These are phyloP conservation scores for Sclerurus mexicanus DNA, from an alignment of 2,113 vertebrate species.

Conservation along the genomic window DNA sequence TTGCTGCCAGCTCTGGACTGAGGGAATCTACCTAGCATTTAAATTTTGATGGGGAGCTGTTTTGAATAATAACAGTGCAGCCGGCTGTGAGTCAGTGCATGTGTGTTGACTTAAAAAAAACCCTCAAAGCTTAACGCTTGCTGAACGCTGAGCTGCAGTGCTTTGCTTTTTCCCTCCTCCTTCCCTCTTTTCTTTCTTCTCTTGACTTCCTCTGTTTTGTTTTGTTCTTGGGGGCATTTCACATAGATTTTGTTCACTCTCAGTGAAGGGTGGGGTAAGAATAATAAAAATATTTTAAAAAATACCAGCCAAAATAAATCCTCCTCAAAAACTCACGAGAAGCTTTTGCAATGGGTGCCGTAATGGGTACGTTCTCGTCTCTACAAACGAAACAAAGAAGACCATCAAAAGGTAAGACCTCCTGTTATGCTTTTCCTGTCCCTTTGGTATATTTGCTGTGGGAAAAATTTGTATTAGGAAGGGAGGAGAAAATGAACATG, in stretches of 20 bases:
- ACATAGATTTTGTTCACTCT: conserved; percentile 42
- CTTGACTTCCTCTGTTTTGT: conserved; percentile 38
- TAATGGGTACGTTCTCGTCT: conserved; percentile 95
- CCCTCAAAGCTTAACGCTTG: conserved; percentile 67
- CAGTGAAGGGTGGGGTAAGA: neutral
- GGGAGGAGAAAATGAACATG: conserved; percentile 18
- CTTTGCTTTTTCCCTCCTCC: conserved; percentile 57
- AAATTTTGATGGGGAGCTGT: conserved; percentile 66
- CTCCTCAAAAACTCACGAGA: conserved; percentile 45
- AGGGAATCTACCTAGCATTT: conserved; percentile 70
- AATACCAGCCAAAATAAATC: conserved; percentile 46
- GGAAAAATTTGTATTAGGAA: neutral
- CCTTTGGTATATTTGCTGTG: neutral
- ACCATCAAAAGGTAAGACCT: conserved; percentile 90
- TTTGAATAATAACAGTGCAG: conserved; percentile 72
- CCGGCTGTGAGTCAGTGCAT: conserved; percentile 75
- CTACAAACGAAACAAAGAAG: conserved; percentile 94
- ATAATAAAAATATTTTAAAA: neutral
- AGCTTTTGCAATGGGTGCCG: conserved; percentile 88
- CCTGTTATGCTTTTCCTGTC: conserved; percentile 37
- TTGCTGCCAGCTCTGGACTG: conserved; percentile 57
- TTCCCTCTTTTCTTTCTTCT: conserved; percentile 46
- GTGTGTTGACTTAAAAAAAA: conserved; percentile 71
- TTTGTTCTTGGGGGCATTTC: conserved; percentile 35
- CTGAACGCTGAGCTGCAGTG: conserved; percentile 73